Percentiles rank a stretch among this genome's conserved stretches.
Evolutionary conservation across 2,888 invertebrate genomes (phyloP).

Genomic region (Acrobasis repandana): DNA sequence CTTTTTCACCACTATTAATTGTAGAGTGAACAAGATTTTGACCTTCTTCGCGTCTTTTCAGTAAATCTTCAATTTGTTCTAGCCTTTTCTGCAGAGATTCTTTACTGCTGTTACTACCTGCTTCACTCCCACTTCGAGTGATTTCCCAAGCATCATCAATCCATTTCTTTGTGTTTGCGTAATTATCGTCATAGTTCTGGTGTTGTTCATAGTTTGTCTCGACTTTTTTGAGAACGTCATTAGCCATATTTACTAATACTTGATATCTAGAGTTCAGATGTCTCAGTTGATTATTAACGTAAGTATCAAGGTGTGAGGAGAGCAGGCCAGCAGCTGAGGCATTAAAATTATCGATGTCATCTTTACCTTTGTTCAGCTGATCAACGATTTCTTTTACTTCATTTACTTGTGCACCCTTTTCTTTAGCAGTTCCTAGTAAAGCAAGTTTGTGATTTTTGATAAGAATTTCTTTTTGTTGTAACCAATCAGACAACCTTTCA

Average conservation of each 20-base stretch:
- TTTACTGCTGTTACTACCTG: constrained; percentile 89
- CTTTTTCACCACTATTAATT: constrained; percentile 95
- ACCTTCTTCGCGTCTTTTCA: constrained; percentile 92
- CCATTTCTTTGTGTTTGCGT: constrained; percentile 91
- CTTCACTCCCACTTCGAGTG: constrained; percentile 90
- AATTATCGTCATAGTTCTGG: constrained; percentile 89
- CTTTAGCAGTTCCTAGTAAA: constrained; percentile 88
- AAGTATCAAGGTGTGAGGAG: constrained; percentile 92
- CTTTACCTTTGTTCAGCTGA: constrained; percentile 89
- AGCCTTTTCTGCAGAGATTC: constrained; percentile 92
- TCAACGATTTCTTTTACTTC: constrained; percentile 90
- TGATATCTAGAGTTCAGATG: constrained; percentile 94
- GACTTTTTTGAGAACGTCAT: constrained; percentile 95
- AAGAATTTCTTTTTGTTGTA: constrained; percentile 95
- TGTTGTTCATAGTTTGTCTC: constrained; percentile 95
- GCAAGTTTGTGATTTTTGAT: constrained; percentile 95
- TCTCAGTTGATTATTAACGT: constrained; percentile 93
- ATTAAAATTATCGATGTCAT: constrained; percentile 92
- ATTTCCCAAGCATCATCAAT: constrained; percentile 93
- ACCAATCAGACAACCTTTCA: constrained; percentile 94
- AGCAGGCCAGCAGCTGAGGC: constrained; percentile 89
- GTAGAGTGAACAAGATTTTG: constrained; percentile 93
- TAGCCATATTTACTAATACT: constrained; percentile 93
- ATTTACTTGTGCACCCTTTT: constrained; percentile 92
- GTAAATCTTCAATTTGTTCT: constrained; percentile 89